Evolutionary conservation across 2,797 vertebrate genomes (phyloP).

Genomic region (Glossophaga mutica): DNA sequence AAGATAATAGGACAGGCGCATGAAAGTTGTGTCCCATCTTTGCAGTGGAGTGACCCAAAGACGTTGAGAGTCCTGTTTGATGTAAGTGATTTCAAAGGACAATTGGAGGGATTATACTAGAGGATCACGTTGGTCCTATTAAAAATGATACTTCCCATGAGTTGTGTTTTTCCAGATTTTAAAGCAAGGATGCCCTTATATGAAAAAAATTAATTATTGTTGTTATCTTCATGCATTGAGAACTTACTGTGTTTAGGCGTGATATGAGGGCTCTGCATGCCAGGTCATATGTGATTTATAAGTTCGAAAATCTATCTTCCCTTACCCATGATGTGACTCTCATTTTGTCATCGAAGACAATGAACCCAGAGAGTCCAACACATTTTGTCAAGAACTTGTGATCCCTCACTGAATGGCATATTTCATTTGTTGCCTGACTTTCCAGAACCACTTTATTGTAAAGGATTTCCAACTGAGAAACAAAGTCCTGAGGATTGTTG

Average conservation of each 20-base stretch:
- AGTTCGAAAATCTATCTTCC: neutral
- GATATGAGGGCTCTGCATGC: neutral
- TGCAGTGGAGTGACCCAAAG: neutral
- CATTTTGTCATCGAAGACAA: neutral
- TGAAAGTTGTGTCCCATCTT: neutral
- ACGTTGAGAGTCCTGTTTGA: neutral
- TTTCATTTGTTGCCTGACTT: neutral
- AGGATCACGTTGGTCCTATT: neutral
- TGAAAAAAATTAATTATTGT: neutral
- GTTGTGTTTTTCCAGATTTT: neutral
- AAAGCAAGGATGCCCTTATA: neutral
- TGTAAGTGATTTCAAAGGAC: neutral
- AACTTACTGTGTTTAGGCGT: neutral
- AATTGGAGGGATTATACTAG: neutral
- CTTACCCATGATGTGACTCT: neutral
- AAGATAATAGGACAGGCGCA: neutral
- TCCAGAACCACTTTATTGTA: accelerated
- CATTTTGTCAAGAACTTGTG: neutral
- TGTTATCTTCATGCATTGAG: neutral
- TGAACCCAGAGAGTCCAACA: neutral
- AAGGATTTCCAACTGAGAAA: neutral
- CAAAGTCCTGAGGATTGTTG: neutral
- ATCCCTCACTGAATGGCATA: neutral
- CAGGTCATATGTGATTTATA: neutral
- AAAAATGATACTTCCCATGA: neutral